These are phyloP conservation scores for Rhopalosiphum maidis DNA, from an alignment of 1,140 invertebrate species.

Conservation along the genomic window DNA sequence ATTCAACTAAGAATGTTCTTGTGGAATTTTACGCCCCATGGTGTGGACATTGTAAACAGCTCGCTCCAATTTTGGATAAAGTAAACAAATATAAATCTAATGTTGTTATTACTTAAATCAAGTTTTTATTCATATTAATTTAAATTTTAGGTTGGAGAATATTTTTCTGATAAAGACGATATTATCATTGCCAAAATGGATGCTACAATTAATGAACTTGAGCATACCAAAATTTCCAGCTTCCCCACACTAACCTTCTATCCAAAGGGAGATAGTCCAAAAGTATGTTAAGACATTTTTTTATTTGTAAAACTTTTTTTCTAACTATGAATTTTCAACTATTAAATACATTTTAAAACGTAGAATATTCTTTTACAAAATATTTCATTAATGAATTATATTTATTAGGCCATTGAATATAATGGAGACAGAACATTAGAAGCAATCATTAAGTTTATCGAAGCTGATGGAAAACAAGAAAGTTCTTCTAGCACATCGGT, in stretches of 20 bases:
- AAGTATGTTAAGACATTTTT: constrained; percentile 18
- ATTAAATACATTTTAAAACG: not conserved
- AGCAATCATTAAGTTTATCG: constrained; percentile 90
- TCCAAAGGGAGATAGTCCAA: constrained; percentile 71
- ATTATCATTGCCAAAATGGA: constrained; percentile 98
- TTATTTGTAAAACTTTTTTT: not conserved
- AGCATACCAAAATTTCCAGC: constrained; percentile 90
- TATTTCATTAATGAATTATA: constrained; percentile 57
- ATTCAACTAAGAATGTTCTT: constrained; percentile 90
- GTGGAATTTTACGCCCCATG: constrained; percentile 99
- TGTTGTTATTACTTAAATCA: not conserved
- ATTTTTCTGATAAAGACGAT: constrained; percentile 83
- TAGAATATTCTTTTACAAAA: constrained; percentile 8
- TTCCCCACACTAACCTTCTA: constrained; percentile 98
- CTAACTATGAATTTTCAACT: not conserved
- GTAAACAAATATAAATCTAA: constrained; percentile 61
- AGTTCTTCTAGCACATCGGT: constrained; percentile 63
- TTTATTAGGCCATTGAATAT: constrained; percentile 82
- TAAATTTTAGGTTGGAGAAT: constrained; percentile 68
- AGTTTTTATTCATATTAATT: not conserved
- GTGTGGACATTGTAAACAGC: constrained; percentile 96
- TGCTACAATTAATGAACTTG: constrained; percentile 95
- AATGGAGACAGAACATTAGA: constrained; percentile 94
- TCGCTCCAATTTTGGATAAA: constrained; percentile 92
- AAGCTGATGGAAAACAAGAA: constrained; percentile 75